Base-by-base conservation (phyloP, 2,113 vertebrate genomes). In the Mormoops blainvillei region DNA sequence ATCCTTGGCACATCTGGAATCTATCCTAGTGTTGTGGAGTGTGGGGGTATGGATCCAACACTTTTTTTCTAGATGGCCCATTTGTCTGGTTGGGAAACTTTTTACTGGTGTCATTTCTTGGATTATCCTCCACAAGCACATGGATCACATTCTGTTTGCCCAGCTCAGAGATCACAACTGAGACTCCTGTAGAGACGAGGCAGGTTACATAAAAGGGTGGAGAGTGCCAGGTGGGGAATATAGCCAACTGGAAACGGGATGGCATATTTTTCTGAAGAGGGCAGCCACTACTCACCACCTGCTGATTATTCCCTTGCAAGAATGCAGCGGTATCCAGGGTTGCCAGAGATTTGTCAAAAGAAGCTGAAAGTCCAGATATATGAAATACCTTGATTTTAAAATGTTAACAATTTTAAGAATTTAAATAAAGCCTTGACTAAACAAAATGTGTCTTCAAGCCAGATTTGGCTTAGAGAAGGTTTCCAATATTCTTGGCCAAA, bases 131-230 rank as follows among this genome's bases (percentile, higher is more conserved):
- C 38, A 45, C 28, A 80, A 16, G 93, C 86, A 89, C 3, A 0
- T 36, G 73, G 88, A 91, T 97, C 95, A 91, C 45, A 89, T 96
- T 96, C 97, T 95, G 67, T 92, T 94, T 87, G 87, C 91, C 86
- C 58, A 86, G 50, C 68, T 68, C 56, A 71, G 78, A 92, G 73
- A 91, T 95, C 94, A 80, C 73, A 93, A 85, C 68, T 94, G 77
- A 93, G 76, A 95, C 94, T 81, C 94, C 93, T 97, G 93, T 81
- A 63, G 89, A 96, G 85, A 89, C n/a, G 50, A 83, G 68, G 91
- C 86, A 98, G 83, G 83, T 97, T 97, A 97, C 78, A 89, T 97
- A 96, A 97, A 96, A 95, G 86, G 38, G 86, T 63, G 77, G 68
- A 41, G 88, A 74, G 63, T 93, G 97, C 96, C 97, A 97, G 84